phyloP scores from a whole-genome alignment of 1,140 invertebrate species.

The Calosoma granatense region DNA sequence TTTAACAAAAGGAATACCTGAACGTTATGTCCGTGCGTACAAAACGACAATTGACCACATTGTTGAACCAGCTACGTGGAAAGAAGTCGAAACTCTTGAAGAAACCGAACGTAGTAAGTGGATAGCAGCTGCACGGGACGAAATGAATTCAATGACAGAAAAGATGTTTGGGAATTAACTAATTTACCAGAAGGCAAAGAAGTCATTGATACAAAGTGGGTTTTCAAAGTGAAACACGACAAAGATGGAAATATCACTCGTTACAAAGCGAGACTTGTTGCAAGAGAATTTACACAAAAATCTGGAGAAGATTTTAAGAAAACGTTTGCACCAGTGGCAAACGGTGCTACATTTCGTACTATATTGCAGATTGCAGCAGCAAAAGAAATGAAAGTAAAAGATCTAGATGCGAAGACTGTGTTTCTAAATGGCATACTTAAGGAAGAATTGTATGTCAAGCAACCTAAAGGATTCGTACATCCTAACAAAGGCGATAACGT shows the following conservation, averaged over 20 bases:
- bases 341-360: slow-evolving; percentile 29
- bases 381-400: slow-evolving; percentile 26
- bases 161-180: too few species aligned
- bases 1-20: too few species aligned
- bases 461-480: slow-evolving; percentile 26
- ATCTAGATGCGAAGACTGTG: slow-evolving; percentile 34
- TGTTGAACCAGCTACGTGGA: too few species aligned
- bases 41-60: too few species aligned
- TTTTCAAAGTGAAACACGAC: slow-evolving; percentile 24
- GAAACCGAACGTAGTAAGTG: too few species aligned
- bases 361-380: slow-evolving; percentile 30
- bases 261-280: slow-evolving; percentile 32
- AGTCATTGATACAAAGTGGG: slow-evolving; percentile 27
- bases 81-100: too few species aligned
- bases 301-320: slow-evolving; percentile 32
- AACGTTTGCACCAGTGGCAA: slow-evolving; percentile 30
- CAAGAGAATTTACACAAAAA: slow-evolving; percentile 30
- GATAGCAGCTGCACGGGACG: too few species aligned
- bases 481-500: too few species aligned
- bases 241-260: slow-evolving; percentile 16
- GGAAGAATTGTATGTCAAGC: slow-evolving; percentile 35
- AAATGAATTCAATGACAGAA: too few species aligned
- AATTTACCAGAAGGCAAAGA: slow-evolving; percentile 5
- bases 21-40: too few species aligned
- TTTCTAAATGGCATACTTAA: slow-evolving; percentile 35